phyloP scores from a whole-genome alignment of 1,140 invertebrate genomes.

The Trichonephila inaurata region DNA sequence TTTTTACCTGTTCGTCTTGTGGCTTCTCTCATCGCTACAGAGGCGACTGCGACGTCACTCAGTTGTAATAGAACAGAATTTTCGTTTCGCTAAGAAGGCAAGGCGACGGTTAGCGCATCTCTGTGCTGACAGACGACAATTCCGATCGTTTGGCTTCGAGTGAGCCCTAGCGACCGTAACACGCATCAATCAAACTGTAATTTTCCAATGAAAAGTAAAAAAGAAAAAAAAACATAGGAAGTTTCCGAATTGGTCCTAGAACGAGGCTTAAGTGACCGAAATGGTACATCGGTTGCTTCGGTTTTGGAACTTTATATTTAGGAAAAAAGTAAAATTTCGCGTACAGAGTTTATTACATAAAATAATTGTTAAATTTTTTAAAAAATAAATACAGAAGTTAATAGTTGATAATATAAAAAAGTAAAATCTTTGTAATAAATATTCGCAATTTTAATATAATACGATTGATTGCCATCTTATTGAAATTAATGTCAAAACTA shows the following conservation, averaged over 20 bases:
- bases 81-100: not conserved
- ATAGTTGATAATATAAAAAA: not conserved
- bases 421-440: too few relatives aligned
- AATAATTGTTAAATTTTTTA: too few relatives aligned
- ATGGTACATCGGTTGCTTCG: not conserved
- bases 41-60: not conserved
- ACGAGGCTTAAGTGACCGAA: too few relatives aligned
- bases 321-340: not conserved
- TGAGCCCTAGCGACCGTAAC: constrained; percentile 25
- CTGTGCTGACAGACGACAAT: constrained; percentile 18
- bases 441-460: too few relatives aligned
- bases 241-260: not conserved
- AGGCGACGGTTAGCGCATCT: constrained; percentile 15
- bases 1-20: constrained; percentile 17
- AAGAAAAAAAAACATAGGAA: not conserved
- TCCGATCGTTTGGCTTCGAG: constrained; percentile 17
- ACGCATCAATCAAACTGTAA: constrained; percentile 34
- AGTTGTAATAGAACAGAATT: not conserved
- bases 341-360: not conserved
- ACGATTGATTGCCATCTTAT: too few relatives aligned
- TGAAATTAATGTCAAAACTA: too few relatives aligned
- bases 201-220: not conserved
- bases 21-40: not conserved
- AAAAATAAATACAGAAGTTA: too few relatives aligned
- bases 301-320: not conserved